A percentile compares a stretch with the other conserved stretches of the same genome.
phyloP scores from a whole-genome alignment of 2,113 vertebrate species.

The Meles meles region DNA sequence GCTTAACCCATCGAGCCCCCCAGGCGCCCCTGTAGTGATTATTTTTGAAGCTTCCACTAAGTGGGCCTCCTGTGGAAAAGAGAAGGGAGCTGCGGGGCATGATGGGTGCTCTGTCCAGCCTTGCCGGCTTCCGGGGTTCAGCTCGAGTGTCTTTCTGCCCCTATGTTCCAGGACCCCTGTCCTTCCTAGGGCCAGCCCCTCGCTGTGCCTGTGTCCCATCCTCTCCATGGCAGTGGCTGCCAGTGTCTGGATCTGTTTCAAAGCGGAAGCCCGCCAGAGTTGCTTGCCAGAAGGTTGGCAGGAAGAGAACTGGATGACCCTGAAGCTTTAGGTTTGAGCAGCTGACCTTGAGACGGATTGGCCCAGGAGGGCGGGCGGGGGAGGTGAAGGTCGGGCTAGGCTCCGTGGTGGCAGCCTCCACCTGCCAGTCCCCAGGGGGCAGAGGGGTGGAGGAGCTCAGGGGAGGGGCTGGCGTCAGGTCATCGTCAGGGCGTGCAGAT shows the following conservation, averaged over 20 bases:
- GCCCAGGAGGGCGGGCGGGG: neutral
- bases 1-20: too few species aligned
- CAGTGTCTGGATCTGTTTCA: neutral
- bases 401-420: too few species aligned
- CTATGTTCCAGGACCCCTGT: neutral
- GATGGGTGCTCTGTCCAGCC: neutral
- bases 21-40: too few species aligned
- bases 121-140: too few species aligned
- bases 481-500: too few species aligned
- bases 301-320: neutral
- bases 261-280: neutral
- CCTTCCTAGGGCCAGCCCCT: neutral
- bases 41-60: too few species aligned
- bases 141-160: neutral
- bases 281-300: neutral
- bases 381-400: neutral
- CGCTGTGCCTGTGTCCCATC: fast-evolving
- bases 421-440: too few species aligned
- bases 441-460: neutral
- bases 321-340: neutral
- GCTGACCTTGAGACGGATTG: neutral
- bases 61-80: neutral
- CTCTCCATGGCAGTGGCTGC: neutral
- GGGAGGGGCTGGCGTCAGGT: neutral
- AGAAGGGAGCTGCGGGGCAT: neutral